A percentile compares a stretch with the other conserved stretches of the same genome.
These are phyloP conservation scores for Orchesella cincta DNA, from an alignment of 1,140 invertebrate genomes.

Conservation along the genomic window DNA sequence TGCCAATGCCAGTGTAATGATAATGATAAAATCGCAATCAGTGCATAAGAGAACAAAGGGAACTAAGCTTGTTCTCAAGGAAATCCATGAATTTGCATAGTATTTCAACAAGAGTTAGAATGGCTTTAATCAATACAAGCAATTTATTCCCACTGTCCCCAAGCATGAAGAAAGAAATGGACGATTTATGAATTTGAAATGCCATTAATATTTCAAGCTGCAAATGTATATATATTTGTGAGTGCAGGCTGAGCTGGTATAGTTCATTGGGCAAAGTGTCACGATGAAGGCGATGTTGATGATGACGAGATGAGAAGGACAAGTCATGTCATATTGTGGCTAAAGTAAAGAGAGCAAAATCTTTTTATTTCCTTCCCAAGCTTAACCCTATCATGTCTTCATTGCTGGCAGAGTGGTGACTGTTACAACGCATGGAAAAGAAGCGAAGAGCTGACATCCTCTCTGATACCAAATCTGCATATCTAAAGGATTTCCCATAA, in stretches of 20 bases:
- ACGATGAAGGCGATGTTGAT: too few relatives aligned
- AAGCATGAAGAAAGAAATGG: neutral
- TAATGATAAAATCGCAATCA: too few relatives aligned
- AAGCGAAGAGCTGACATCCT: neutral
- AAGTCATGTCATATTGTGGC: too few relatives aligned
- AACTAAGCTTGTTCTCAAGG: too few relatives aligned
- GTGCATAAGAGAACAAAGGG: neutral
- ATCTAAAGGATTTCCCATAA: conserved; percentile 48
- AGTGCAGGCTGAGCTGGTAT: neutral
- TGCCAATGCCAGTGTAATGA: too few relatives aligned
- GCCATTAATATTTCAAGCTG: neutral
- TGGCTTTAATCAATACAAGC: neutral
- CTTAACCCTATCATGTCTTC: too few relatives aligned
- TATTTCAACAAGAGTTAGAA: too few relatives aligned
- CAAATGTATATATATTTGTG: neutral
- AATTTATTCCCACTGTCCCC: neutral
- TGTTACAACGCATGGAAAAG: too few relatives aligned
- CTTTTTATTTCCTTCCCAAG: too few relatives aligned
- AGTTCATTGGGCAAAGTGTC: neutral
- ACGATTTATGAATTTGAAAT: neutral
- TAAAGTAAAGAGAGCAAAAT: too few relatives aligned
- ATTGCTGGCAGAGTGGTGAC: neutral
- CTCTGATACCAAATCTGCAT: conserved; percentile 47
- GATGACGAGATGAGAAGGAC: too few relatives aligned
- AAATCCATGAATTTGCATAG: too few relatives aligned